These are phyloP conservation scores for Rhombomys opimus DNA, from an alignment of 2,113 vertebrate species.

Conservation along the genomic window DNA sequence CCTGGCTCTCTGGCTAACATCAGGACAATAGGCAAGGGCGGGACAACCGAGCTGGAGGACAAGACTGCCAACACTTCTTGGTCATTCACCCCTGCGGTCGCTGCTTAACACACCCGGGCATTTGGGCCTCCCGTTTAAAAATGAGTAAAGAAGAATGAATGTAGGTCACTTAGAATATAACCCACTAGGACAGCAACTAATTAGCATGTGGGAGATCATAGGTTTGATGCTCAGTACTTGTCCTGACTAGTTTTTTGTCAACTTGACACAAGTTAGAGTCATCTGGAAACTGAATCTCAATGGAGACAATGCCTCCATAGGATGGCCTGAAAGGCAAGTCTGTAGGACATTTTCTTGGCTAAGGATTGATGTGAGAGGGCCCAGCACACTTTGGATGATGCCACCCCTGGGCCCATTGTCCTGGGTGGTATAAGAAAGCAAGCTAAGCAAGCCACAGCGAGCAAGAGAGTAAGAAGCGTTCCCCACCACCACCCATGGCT, in stretches of 20 bases:
- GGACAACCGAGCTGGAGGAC: neutral
- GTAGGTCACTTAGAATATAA: neutral
- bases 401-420: neutral
- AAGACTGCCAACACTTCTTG: conserved; percentile 16
- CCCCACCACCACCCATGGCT: neutral
- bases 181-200: neutral
- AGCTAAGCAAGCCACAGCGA: neutral
- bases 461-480: neutral
- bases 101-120: neutral
- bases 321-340: neutral
- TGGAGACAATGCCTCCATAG: neutral
- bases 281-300: neutral
- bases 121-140: neutral
- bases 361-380: neutral
- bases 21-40: conserved; percentile 17
- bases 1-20: neutral
- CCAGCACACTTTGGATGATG: neutral
- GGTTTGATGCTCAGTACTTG: neutral
- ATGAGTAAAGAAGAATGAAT: neutral
- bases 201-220: neutral
- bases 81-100: neutral
- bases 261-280: neutral
- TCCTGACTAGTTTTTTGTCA: neutral
- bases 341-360: neutral
- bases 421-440: neutral